A percentile compares a stretch with the other conserved stretches of the same genome.
Conservation (phyloP, 2,888 invertebrate genomes). For the Labia minor region DNA sequence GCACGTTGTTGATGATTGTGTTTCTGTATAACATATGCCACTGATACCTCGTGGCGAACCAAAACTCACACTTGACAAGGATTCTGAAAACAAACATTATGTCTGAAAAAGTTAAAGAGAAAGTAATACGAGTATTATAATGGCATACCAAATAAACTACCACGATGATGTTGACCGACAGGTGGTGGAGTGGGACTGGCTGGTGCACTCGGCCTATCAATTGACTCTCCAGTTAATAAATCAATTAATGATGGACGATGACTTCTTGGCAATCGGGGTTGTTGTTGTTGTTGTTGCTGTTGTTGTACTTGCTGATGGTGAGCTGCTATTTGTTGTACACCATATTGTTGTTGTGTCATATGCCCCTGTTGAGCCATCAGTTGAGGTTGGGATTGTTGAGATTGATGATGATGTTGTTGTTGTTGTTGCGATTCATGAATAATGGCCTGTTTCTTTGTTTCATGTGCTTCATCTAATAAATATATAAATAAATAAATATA, state of each 20-base stretch:
- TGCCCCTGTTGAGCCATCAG: constrained; percentile 19
- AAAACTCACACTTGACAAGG: constrained; percentile 29
- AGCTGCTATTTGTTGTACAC: constrained; percentile 17
- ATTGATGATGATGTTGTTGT: background rate
- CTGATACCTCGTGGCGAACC: constrained; percentile 23
- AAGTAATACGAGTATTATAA: too few species aligned
- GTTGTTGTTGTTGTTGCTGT: constrained; percentile 9
- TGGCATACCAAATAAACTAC: background rate
- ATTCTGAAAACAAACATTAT: constrained; percentile 25
- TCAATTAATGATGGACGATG: constrained; percentile 59
- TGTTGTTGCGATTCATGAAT: constrained; percentile 21
- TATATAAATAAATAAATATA: background rate
- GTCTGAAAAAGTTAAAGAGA: too few species aligned
- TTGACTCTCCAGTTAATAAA: constrained; percentile 48
- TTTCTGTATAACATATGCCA: background rate
- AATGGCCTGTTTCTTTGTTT: constrained; percentile 22
- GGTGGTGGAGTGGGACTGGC: background rate
- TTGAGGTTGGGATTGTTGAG: background rate
- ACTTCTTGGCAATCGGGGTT: constrained; percentile 34
- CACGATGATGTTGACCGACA: background rate
- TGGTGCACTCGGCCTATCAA: background rate
- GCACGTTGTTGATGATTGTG: constrained; percentile 23
- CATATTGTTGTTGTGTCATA: constrained; percentile 8
- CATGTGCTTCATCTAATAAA: constrained; percentile 27
- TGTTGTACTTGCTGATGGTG: constrained; percentile 20